Base-by-base conservation (phyloP, 2,113 vertebrate genomes). In the Pogona vitticeps region DNA sequence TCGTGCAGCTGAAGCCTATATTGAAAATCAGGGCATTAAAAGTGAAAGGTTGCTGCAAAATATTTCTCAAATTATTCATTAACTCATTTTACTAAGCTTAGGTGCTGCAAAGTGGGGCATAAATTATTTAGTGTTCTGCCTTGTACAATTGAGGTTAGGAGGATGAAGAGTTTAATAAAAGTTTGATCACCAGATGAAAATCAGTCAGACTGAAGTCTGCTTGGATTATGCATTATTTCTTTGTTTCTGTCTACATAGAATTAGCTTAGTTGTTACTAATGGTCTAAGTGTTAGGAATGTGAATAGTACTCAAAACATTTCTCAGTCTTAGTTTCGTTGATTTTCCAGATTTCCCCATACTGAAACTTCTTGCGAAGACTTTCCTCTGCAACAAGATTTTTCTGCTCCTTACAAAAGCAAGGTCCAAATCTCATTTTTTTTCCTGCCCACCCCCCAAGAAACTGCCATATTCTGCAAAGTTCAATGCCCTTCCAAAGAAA, bases 51-150 rank as follows among this genome's bases (percentile, higher is more conserved):
- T 65, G 38, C 75, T 84, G 63, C 28, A 76, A 56, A 61, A 76
- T 63, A 76, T 23, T 42, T 76, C 40, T 78, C 38, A 78, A 71
- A 79, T 79, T 63, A 68, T 86, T 71, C 63, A 86, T 70, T 86
- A 68, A n/a, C 33, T 59, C 84, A 79, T 71, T 79, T 79, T 80
- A 82, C 83, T 3, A 88, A 79, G 80, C n/a, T 81, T 61, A 72
- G 13, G 82, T 83, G 71, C 68, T 76, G 58, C 9, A 26, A 1
- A 17, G 71, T 82, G 28, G 72, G 14, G 77, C 0, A 76, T 2
- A 70, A 59, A 26, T 56, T 26, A 56, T 58, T 76, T 58, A 78
- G 76, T 77, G 15, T 71, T 12, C 38, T 6, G 13, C 13, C 31
- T 63, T 33, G 18, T 86, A 63, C 78, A 58, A 31, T 26, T 23